Conservation (phyloP, 2,888 invertebrate species). For the Melipona beecheii region DNA sequence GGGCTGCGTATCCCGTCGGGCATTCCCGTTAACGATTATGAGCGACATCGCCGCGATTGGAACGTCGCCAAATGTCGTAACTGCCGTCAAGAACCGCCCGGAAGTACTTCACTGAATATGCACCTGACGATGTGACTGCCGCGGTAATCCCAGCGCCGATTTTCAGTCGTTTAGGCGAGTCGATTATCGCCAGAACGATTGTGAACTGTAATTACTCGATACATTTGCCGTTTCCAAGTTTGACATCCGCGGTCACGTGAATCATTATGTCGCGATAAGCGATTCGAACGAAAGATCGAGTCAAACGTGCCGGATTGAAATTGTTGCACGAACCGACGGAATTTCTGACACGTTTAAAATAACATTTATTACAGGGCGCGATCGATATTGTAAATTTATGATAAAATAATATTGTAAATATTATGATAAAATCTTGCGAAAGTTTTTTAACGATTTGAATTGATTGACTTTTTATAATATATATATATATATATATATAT, state of each 20-base stretch:
- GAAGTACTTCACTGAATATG: slow-evolving; percentile 33
- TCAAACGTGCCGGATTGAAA: not conserved
- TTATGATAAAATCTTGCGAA: no score
- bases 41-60: slow-evolving; percentile 46
- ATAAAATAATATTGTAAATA: no score
- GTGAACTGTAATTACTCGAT: slow-evolving; percentile 11
- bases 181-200: slow-evolving; percentile 13
- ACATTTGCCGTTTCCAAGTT: not conserved
- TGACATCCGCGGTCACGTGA: not conserved
- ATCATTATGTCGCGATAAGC: not conserved
- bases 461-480: no score
- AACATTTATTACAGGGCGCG: not conserved
- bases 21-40: slow-evolving; percentile 50
- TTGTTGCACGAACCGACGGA: not conserved
- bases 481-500: no score
- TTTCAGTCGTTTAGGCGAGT: slow-evolving; percentile 15
- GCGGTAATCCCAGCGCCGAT: slow-evolving; percentile 10
- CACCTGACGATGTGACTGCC: slow-evolving; percentile 31
- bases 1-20: slow-evolving; percentile 4
- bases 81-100: slow-evolving; percentile 26
- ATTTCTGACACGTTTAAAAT: not conserved
- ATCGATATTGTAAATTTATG: no score
- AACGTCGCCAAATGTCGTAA: slow-evolving; percentile 49
- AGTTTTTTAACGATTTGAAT: no score
- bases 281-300: not conserved